A percentile compares a stretch with the other conserved stretches of the same genome.
Evolutionary conservation across 2,888 invertebrate species (phyloP).

Genomic region (Leuctra nigra): DNA sequence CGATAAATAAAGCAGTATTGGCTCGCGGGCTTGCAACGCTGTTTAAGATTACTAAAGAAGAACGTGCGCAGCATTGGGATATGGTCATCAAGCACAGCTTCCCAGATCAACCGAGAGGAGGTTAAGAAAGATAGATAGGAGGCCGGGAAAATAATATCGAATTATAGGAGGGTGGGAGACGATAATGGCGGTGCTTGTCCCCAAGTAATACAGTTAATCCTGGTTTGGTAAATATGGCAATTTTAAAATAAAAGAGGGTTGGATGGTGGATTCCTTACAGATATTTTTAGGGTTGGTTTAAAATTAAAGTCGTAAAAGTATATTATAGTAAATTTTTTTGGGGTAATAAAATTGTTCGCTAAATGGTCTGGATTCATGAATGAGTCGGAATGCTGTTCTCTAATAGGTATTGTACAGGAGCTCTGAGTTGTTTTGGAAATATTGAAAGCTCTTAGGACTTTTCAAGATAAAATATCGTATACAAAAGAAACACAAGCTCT

Average conservation of each 20-base stretch:
- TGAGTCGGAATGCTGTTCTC: no score
- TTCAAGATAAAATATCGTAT: no score
- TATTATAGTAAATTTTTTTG: no score
- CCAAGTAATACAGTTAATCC: slow-evolving; percentile 9
- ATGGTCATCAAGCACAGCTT: background rate
- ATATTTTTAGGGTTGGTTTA: no score
- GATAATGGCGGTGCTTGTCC: slow-evolving; percentile 5
- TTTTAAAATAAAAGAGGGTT: background rate
- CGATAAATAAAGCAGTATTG: slow-evolving; percentile 15
- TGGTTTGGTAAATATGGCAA: slow-evolving; percentile 13
- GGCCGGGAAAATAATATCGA: slow-evolving; percentile 11
- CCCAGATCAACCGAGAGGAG: slow-evolving; percentile 6
- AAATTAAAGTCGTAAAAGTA: no score
- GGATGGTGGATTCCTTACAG: no score
- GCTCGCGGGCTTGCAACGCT: background rate
- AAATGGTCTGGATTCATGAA: no score
- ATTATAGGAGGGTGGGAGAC: slow-evolving; percentile 14
- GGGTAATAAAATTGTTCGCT: no score
- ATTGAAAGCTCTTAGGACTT: no score
- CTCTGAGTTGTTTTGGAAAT: no score
- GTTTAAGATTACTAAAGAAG: slow-evolving; percentile 2
- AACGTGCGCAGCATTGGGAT: slow-evolving; percentile 6
- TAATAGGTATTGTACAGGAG: no score
- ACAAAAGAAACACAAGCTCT: no score
- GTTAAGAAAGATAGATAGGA: slow-evolving; percentile 17